Evolutionary conservation across 2,113 vertebrate species (phyloP).

Genomic region (Salvelinus namaycush): DNA sequence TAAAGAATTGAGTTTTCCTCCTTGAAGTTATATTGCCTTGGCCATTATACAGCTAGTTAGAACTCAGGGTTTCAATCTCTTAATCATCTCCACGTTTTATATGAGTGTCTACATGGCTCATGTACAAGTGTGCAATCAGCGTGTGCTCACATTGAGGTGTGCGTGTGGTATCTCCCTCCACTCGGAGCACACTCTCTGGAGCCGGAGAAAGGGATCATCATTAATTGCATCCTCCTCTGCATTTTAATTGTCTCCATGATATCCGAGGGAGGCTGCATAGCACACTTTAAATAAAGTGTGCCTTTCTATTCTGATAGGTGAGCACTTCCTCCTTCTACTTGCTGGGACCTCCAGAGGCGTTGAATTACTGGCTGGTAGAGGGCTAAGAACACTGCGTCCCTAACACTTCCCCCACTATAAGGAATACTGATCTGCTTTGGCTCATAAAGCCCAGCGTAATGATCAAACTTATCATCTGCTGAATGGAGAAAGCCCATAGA

Average conservation of each 20-base stretch:
- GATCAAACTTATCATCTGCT: constrained; percentile 9
- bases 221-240: constrained; percentile 16
- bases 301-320: constrained; percentile 15
- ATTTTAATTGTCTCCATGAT: constrained; percentile 20
- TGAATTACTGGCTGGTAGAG: constrained; percentile 16
- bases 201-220: constrained; percentile 3
- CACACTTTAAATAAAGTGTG: constrained; percentile 11
- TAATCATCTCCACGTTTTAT: too few relatives aligned
- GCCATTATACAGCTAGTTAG: background rate
- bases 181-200: background rate
- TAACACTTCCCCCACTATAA: background rate
- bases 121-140: too few relatives aligned
- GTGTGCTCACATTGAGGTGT: too few relatives aligned
- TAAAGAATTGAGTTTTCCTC: constrained; percentile 31
- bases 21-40: constrained; percentile 1
- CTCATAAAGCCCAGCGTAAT: constrained; percentile 6
- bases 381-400: background rate
- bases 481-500: background rate
- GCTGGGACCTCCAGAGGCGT: constrained; percentile 8
- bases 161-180: background rate
- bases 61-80: too few relatives aligned
- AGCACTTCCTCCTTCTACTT: constrained; percentile 3
- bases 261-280: background rate
- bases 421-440: background rate
- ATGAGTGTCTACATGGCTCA: background rate